Evolutionary conservation across 2,797 vertebrate species (phyloP).

Genomic region (Acrossocheilus fasciatus): DNA sequence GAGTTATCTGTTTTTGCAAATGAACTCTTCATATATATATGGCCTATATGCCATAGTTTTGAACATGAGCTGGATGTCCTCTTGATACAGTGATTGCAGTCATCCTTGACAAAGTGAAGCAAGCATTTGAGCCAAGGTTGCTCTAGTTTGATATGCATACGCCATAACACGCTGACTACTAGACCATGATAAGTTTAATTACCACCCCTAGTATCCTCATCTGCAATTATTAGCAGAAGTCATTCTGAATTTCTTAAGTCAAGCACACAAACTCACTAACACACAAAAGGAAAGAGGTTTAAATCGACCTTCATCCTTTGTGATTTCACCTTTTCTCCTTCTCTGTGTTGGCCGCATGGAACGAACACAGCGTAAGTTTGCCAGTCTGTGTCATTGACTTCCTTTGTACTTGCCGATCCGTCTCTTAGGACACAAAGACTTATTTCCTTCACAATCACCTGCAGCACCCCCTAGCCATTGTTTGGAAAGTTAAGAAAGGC

Average conservation of each 20-base stretch:
- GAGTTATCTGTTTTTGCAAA: too few relatives aligned
- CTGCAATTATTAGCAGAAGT: constrained; percentile 38
- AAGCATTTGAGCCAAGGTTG: constrained; percentile 31
- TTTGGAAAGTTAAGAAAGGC: constrained; percentile 14
- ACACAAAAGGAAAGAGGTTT: not conserved
- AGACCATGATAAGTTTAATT: constrained; percentile 40
- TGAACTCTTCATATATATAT: not conserved
- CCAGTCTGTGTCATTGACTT: not conserved
- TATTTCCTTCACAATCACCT: not conserved
- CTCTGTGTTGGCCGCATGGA: not conserved
- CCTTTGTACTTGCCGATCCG: not conserved
- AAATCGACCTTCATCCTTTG: constrained; percentile 1
- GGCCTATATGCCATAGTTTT: not conserved
- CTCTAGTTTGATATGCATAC: constrained; percentile 26
- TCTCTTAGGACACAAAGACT: not conserved
- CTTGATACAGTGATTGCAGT: not conserved
- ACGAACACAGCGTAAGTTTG: not conserved
- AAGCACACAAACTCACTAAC: constrained; percentile 2
- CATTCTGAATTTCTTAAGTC: not conserved
- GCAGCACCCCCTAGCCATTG: not conserved
- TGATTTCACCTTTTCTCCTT: constrained; percentile 15
- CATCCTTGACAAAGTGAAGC: constrained; percentile 12
- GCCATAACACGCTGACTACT: constrained; percentile 19
- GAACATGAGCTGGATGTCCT: not conserved
- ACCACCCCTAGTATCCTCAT: constrained; percentile 13